Conservation (phyloP, 2,113 vertebrate species). For the Osmerus mordax region DNA sequence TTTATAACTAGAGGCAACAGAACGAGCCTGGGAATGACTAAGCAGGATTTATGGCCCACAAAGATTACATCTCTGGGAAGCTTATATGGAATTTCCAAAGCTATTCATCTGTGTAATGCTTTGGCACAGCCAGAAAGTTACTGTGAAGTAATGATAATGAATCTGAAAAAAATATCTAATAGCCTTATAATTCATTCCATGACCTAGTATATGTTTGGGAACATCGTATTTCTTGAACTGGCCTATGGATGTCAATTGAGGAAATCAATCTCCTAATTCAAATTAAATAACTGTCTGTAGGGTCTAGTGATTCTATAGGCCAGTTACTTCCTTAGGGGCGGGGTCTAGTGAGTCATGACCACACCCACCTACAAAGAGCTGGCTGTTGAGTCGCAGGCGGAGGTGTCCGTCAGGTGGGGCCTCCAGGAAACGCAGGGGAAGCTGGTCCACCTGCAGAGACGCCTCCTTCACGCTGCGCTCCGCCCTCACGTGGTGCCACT, state of each 20-base stretch:
- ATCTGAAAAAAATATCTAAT: constrained; percentile 8
- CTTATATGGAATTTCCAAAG: constrained; percentile 21
- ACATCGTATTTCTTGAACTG: constrained; percentile 6
- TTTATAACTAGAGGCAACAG: constrained; percentile 10
- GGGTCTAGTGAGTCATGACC: not conserved
- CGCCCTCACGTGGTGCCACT: constrained; percentile 89
- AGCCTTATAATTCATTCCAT: constrained; percentile 16
- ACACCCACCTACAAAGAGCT: constrained; percentile 85
- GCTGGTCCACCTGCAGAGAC: constrained; percentile 87
- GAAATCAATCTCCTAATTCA: not conserved
- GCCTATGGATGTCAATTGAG: not conserved
- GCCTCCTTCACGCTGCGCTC: constrained; percentile 91
- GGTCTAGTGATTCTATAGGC: not conserved
- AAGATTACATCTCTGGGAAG: constrained; percentile 17
- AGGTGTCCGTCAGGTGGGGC: constrained; percentile 79
- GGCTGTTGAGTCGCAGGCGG: constrained; percentile 78
- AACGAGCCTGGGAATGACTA: constrained; percentile 18
- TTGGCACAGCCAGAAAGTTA: constrained; percentile 26
- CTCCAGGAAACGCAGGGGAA: constrained; percentile 78
- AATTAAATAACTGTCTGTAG: not conserved
- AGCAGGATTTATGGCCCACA: constrained; percentile 27
- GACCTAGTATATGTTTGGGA: constrained; percentile 7
- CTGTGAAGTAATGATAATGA: constrained; percentile 18
- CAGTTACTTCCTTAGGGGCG: not conserved
- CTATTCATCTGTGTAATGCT: constrained; percentile 24